These are phyloP conservation scores for Salminus brasiliensis DNA, from an alignment of 2,113 vertebrate species.

Conservation along the genomic window DNA sequence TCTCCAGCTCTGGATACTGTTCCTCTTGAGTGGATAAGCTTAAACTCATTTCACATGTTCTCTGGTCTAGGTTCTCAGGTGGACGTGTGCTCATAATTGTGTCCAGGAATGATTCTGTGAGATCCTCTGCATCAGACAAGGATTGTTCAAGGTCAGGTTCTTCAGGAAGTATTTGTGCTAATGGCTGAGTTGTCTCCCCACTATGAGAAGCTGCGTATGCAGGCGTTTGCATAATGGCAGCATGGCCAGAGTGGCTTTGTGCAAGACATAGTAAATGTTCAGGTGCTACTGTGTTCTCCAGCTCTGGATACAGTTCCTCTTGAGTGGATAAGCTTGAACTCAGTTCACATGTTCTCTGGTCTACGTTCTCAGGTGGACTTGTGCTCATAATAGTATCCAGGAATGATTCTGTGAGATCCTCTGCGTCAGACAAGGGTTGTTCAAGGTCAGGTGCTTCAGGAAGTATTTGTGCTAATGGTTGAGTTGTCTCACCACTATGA, in stretches of 20 bases:
- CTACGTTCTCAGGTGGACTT: constrained; percentile 1
- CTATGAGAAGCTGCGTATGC: not conserved
- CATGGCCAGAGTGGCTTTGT: not conserved
- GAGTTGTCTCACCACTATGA: constrained; percentile 14
- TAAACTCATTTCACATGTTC: not conserved
- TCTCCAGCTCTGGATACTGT: not conserved
- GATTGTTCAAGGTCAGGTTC: not conserved
- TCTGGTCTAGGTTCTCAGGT: constrained; percentile 8
- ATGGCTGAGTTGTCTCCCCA: constrained; percentile 1
- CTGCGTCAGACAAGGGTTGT: not conserved
- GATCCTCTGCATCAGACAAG: not conserved
- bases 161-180: not conserved
- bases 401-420: not conserved
- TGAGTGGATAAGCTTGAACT: not conserved
- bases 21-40: not conserved
- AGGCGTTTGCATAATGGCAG: not conserved
- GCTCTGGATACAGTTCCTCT: constrained; percentile 2
- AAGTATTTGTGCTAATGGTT: not conserved
- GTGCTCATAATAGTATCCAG: not conserved
- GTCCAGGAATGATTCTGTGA: constrained; percentile 1
- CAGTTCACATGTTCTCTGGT: not conserved
- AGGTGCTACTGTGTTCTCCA: not conserved
- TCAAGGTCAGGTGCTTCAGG: not conserved
- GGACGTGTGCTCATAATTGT: not conserved
- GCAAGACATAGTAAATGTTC: not conserved